Evolutionary conservation across 2,888 invertebrate species (phyloP).

Genomic region (Noctua pronuba): DNA sequence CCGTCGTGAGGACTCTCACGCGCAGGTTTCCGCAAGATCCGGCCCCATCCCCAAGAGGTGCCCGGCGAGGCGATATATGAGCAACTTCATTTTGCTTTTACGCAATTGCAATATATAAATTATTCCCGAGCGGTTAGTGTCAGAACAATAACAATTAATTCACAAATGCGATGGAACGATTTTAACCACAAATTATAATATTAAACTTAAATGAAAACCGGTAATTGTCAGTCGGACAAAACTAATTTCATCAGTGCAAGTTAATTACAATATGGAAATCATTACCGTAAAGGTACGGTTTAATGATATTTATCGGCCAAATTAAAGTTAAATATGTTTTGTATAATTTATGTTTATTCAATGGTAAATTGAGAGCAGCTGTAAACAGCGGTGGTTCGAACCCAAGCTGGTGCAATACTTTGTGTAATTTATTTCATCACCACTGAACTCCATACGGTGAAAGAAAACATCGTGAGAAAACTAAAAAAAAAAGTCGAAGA

Average conservation of each 20-base stretch:
- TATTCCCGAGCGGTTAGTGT: not conserved
- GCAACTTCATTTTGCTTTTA: not conserved
- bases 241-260: slow-evolving; percentile 33
- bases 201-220: slow-evolving; percentile 12
- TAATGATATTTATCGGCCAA: slow-evolving; percentile 18
- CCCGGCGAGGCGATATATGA: too few relatives aligned
- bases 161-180: slow-evolving; percentile 11
- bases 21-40: too few relatives aligned
- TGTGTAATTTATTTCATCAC: too few relatives aligned
- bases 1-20: too few relatives aligned
- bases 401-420: too few relatives aligned
- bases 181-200: slow-evolving; percentile 2
- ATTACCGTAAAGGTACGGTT: slow-evolving; percentile 6
- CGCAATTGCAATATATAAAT: not conserved
- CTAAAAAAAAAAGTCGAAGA: too few relatives aligned
- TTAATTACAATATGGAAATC: slow-evolving; percentile 47
- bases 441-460: too few relatives aligned
- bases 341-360: not conserved
- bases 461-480: too few relatives aligned
- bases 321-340: not conserved
- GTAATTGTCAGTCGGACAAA: slow-evolving; percentile 12
- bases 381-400: too few relatives aligned
- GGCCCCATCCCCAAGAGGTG: too few relatives aligned
- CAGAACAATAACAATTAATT: not conserved
- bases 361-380: not conserved